phyloP scores from a whole-genome alignment of 2,113 vertebrate genomes.

The Oenanthe oenanthe region DNA sequence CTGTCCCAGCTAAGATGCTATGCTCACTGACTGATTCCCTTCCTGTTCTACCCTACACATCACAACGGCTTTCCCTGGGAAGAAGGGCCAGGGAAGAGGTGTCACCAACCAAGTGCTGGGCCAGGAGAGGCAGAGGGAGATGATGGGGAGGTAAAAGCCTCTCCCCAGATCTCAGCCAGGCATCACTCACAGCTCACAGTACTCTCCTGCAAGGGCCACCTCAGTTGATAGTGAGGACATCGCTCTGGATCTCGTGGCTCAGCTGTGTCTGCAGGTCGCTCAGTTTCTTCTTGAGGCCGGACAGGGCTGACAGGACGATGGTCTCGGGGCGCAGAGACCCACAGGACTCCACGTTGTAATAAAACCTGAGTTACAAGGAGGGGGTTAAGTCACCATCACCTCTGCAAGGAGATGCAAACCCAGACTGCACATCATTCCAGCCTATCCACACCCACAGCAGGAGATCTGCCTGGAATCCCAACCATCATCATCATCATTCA shows the following conservation, averaged over 20 bases:
- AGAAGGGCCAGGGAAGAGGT: neutral
- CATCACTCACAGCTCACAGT: neutral
- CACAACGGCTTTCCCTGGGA: neutral
- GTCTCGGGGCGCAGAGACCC: conserved; percentile 95
- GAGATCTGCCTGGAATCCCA: neutral
- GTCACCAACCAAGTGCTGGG: neutral
- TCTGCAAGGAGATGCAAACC: neutral
- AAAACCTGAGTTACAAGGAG: conserved; percentile 83
- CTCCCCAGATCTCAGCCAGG: neutral
- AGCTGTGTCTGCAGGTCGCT: conserved; percentile 96
- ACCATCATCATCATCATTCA: neutral
- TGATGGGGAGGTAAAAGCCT: neutral
- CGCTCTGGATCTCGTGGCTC: conserved; percentile 97
- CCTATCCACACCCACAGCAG: neutral
- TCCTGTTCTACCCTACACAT: neutral
- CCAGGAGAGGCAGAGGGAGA: neutral
- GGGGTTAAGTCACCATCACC: neutral
- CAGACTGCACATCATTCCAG: neutral
- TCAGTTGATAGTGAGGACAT: conserved; percentile 95
- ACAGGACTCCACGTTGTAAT: conserved; percentile 95
- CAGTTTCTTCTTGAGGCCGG: conserved; percentile 94
- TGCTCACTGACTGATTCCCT: neutral
- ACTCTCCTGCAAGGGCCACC: neutral
- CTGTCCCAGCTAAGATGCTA: neutral
- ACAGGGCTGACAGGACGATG: conserved; percentile 92